Evolutionary conservation across 2,113 vertebrate species (phyloP), one percentile per base, ranked within the genome.

Genomic region (Prinia subflava): DNA sequence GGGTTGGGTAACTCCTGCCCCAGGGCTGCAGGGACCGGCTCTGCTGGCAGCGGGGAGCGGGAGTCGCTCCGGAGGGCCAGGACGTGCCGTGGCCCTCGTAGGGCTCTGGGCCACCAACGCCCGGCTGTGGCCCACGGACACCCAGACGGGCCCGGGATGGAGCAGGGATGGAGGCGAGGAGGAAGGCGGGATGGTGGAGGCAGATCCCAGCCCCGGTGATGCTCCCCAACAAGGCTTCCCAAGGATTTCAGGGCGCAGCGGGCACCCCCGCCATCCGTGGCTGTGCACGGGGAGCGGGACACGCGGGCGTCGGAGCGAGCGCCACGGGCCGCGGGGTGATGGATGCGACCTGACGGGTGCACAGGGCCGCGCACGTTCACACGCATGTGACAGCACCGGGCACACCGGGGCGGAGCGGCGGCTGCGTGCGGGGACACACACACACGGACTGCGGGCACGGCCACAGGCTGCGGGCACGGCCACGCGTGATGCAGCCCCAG

Each of bases 1-100:
- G 62, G 87, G 95, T 95, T 95, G 92, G 89, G 95, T 79, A 84
- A 88, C 65, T 67, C 85, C 86, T 10, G 94, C 92, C 95, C 70
- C 83, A 14, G 87, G 94, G 92, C 86, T 67, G 94, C 89, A 4
- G 53, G 4, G 95, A 95, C 94, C 79, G 87, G 95, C 94, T 92
- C 79, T 62, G 22, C 95, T 5, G 83, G 95, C 15, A 84, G 86
- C 21, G 69, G 69, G 74, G 35, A 42, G 73, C 39, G 5, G 52
- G 53, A 69, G 89, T 82, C 5, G 23, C 10, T 49, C 49, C 2
- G 77, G 52, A 75, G 67, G 55, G 62, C 76, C 89, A 25, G 50
- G 94, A 95, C 94, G 94, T 96, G 95, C 78, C 55, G 10, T 4
- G 30, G 75, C 31, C 83, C 91, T 82, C 95, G 91, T 96, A 22